A percentile compares a stretch with the other conserved stretches of the same genome.
These are phyloP conservation scores for Drosophila hamatofila DNA, from an alignment of 2,888 invertebrate genomes.

Conservation along the genomic window DNA sequence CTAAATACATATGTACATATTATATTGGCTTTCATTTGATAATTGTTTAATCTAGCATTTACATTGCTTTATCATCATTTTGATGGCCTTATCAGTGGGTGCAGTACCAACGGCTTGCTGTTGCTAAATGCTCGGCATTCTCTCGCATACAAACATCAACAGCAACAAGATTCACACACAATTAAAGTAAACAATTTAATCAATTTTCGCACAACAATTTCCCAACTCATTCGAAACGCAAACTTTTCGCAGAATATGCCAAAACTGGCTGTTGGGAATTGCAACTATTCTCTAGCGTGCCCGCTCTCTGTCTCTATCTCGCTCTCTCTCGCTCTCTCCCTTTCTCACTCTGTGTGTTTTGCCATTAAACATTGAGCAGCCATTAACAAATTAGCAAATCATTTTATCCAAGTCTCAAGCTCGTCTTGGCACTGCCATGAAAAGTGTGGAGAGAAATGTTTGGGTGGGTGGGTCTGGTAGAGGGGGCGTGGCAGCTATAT, in stretches of 20 bases:
- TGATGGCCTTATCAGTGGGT: constrained; percentile 37
- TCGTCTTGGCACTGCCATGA: constrained; percentile 12
- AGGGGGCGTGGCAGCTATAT: constrained; percentile 1
- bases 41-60: constrained; percentile 31
- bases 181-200: constrained; percentile 60
- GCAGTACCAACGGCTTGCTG: constrained; percentile 18
- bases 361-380: constrained; percentile 66
- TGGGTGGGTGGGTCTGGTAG: neutral
- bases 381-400: constrained; percentile 72
- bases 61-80: constrained; percentile 27
- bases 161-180: constrained; percentile 33
- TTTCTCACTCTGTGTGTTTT: constrained; percentile 16
- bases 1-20: neutral
- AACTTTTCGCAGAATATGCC: constrained; percentile 42
- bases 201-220: constrained; percentile 50
- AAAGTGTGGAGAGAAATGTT: neutral
- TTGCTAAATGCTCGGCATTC: constrained; percentile 10
- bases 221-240: constrained; percentile 38
- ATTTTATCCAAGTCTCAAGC: constrained; percentile 37
- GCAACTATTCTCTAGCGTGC: constrained; percentile 16
- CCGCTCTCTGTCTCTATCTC: neutral
- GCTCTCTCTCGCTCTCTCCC: neutral
- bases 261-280: constrained; percentile 33
- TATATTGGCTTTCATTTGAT: neutral
- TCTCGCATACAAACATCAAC: neutral